Conservation (phyloP, 2,797 vertebrate genomes). For the Octomys mimax region DNA sequence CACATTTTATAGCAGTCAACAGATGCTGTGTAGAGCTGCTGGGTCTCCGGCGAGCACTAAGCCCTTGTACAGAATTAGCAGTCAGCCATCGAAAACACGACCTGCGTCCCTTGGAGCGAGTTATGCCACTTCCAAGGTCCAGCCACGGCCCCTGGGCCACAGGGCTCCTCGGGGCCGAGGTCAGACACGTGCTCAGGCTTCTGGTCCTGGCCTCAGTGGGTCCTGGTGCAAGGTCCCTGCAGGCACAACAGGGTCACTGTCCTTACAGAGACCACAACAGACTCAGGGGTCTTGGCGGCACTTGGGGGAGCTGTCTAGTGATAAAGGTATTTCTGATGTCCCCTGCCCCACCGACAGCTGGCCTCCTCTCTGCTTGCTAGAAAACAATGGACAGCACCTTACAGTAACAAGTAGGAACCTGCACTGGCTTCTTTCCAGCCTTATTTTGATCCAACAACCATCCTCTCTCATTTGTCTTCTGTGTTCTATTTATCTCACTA, state of each 20-base stretch:
- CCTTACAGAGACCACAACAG: background rate
- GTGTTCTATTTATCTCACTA: background rate
- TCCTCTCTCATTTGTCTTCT: background rate
- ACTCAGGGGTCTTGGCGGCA: background rate
- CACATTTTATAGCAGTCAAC: background rate
- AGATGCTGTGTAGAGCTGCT: background rate
- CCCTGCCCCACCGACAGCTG: background rate
- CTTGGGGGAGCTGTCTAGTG: background rate
- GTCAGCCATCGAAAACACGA: no score
- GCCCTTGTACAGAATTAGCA: background rate
- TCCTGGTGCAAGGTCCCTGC: background rate
- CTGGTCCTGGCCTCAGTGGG: background rate
- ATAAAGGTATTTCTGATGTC: background rate
- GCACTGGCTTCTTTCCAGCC: background rate
- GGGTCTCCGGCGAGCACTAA: background rate
- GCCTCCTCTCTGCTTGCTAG: conserved; percentile 24
- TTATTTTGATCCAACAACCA: background rate
- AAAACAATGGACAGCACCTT: conserved; percentile 19
- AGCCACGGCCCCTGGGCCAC: background rate
- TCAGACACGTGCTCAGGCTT: background rate
- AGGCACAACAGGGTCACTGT: background rate
- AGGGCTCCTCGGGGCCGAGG: background rate
- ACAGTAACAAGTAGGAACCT: background rate
- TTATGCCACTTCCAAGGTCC: no score
- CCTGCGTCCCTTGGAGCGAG: no score